These are phyloP conservation scores for Apomyelois bistriatella DNA, from an alignment of 2,888 invertebrate species.

Conservation along the genomic window DNA sequence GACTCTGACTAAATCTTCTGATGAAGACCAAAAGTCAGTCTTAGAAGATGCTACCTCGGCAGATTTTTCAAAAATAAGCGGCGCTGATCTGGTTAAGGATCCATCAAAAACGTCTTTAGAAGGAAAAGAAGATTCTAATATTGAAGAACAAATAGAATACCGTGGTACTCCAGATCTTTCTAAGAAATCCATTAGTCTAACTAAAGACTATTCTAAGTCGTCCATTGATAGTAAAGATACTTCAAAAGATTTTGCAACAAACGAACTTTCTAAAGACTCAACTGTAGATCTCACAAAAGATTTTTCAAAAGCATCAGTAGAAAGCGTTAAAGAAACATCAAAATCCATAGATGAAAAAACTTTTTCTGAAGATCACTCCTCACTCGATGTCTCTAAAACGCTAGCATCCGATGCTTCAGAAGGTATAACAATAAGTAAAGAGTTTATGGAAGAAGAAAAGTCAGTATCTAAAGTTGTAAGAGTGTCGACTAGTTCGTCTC, in stretches of 20 bases:
- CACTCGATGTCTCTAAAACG: constrained; percentile 71
- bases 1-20: constrained; percentile 69
- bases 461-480: constrained; percentile 54
- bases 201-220: constrained; percentile 73
- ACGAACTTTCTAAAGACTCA: constrained; percentile 74
- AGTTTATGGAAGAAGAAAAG: constrained; percentile 63
- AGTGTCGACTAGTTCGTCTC: constrained; percentile 60
- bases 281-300: constrained; percentile 70
- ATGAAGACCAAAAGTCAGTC: constrained; percentile 69
- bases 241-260: constrained; percentile 72
- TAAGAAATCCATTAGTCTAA: constrained; percentile 68
- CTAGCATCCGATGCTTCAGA: constrained; percentile 73
- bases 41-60: constrained; percentile 71
- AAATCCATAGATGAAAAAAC: constrained; percentile 73
- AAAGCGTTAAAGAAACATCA: constrained; percentile 70
- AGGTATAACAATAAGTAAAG: constrained; percentile 59
- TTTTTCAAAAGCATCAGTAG: constrained; percentile 68
- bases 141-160: constrained; percentile 61
- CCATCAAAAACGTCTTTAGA: constrained; percentile 68
- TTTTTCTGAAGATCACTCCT: constrained; percentile 73
- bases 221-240: constrained; percentile 75
- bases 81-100: constrained; percentile 67
- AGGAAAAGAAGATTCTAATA: constrained; percentile 58
- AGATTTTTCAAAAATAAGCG: constrained; percentile 71
- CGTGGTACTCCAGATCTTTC: constrained; percentile 69